phyloP scores from a whole-genome alignment of 1,140 invertebrate species.

The Calliopsis andreniformis region DNA sequence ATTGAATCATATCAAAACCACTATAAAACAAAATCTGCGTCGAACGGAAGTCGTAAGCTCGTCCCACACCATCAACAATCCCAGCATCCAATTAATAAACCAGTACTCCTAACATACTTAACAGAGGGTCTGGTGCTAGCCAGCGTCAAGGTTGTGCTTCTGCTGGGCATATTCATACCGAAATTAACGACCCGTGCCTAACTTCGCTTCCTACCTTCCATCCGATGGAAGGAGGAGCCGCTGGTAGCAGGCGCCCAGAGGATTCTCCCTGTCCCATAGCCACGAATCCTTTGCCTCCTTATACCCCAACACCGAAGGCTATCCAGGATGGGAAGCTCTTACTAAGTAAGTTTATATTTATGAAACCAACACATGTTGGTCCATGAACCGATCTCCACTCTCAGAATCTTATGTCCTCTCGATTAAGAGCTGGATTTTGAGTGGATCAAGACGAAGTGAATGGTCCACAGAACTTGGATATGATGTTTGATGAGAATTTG shows the following conservation, averaged over 20 bases:
- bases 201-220: slow-evolving; percentile 53
- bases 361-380: not conserved
- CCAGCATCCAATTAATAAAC: slow-evolving; percentile 3
- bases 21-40: not conserved
- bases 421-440: not conserved
- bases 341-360: slow-evolving; percentile 30
- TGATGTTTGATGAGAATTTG: no score
- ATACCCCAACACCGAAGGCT: not conserved
- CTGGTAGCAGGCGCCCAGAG: slow-evolving; percentile 29
- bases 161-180: slow-evolving; percentile 71
- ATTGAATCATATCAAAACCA: not conserved
- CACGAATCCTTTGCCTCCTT: slow-evolving; percentile 13
- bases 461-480: no score
- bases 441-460: no score
- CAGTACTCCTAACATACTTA: not conserved
- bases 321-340: not conserved
- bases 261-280: slow-evolving; percentile 25
- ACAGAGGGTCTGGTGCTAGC: not conserved
- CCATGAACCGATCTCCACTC: not conserved
- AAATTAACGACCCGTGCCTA: slow-evolving; percentile 76
- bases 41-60: not conserved
- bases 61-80: not conserved
- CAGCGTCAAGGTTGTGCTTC: not conserved
- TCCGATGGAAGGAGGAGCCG: slow-evolving; percentile 10
- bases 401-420: not conserved